Conservation (phyloP, 2,113 vertebrate species). For the Hippolais icterina region DNA sequence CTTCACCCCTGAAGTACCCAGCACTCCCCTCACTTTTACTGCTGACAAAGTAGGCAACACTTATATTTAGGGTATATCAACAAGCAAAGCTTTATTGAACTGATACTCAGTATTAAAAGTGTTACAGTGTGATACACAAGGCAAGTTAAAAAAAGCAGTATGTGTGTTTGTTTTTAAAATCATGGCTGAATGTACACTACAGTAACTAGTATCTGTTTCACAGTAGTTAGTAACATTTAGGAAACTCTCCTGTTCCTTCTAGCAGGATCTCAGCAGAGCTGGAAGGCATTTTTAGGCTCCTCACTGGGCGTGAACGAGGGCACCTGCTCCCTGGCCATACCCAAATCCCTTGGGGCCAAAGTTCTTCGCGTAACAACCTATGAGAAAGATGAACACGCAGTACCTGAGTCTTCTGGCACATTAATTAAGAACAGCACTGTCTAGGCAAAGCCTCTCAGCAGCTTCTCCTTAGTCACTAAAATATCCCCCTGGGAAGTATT, state of each 20-base stretch:
- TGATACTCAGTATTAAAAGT: background rate
- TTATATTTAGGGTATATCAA: background rate
- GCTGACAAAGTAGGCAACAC: background rate
- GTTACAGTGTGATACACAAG: constrained; percentile 20
- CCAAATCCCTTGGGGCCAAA: constrained; percentile 86
- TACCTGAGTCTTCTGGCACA: background rate
- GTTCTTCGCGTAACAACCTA: constrained; percentile 85
- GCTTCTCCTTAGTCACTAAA: background rate
- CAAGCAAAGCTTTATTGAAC: constrained; percentile 59
- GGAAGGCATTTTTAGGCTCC: background rate
- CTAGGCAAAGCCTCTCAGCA: background rate
- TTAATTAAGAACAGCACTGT: background rate
- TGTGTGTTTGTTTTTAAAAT: background rate
- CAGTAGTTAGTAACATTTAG: constrained; percentile 65
- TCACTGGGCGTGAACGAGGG: constrained; percentile 83
- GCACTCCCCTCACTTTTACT: background rate
- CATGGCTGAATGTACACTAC: background rate
- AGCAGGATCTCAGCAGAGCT: constrained; percentile 23
- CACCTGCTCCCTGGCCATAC: constrained; percentile 83
- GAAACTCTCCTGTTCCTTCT: background rate
- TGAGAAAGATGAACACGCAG: background rate
- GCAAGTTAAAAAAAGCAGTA: background rate
- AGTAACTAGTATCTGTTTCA: constrained; percentile 55
- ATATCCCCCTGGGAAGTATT: accelerated
- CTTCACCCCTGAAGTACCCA: too few relatives aligned